Evolutionary conservation across 2,113 vertebrate genomes (phyloP).

Genomic region (Tauraco erythrolophus): DNA sequence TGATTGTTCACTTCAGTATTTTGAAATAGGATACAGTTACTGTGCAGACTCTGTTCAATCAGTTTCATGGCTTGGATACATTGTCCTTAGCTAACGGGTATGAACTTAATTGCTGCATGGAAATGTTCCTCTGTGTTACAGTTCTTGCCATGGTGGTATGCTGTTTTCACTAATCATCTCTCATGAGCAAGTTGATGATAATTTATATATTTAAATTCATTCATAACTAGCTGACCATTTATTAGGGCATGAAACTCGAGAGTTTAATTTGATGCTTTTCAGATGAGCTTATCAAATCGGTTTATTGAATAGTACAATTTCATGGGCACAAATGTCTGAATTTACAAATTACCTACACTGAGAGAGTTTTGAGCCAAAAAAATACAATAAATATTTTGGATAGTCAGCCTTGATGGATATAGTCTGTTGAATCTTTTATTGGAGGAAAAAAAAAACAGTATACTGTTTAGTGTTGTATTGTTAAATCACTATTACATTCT

Average conservation of each 20-base stretch:
- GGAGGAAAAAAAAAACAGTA: not conserved
- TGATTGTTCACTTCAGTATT: not conserved
- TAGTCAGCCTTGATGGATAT: slow-evolving; percentile 4
- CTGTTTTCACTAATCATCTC: not conserved
- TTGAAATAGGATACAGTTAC: not conserved
- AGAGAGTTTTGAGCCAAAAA: slow-evolving; percentile 43
- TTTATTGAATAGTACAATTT: slow-evolving; percentile 52
- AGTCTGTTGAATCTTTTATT: slow-evolving; percentile 18
- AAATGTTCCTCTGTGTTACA: not conserved
- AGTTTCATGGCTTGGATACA: not conserved
- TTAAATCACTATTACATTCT: not conserved
- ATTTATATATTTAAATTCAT: slow-evolving; percentile 69
- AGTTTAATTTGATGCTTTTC: slow-evolving; percentile 62
- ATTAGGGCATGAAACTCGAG: slow-evolving; percentile 53
- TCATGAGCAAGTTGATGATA: not conserved
- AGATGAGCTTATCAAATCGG: slow-evolving; percentile 49
- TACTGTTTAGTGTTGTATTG: not conserved
- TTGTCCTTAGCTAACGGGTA: not conserved
- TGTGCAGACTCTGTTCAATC: not conserved
- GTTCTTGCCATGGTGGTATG: not conserved
- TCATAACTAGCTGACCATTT: slow-evolving; percentile 55
- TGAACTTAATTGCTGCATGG: not conserved
- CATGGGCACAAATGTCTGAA: slow-evolving; percentile 51
- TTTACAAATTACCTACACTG: slow-evolving; percentile 57
- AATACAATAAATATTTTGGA: slow-evolving; percentile 28